Evolutionary conservation across 64 coral and sea anemone species (phyloP), one percentile per base, ranked within the genome.

Genomic region (Montipora efflorescens): DNA sequence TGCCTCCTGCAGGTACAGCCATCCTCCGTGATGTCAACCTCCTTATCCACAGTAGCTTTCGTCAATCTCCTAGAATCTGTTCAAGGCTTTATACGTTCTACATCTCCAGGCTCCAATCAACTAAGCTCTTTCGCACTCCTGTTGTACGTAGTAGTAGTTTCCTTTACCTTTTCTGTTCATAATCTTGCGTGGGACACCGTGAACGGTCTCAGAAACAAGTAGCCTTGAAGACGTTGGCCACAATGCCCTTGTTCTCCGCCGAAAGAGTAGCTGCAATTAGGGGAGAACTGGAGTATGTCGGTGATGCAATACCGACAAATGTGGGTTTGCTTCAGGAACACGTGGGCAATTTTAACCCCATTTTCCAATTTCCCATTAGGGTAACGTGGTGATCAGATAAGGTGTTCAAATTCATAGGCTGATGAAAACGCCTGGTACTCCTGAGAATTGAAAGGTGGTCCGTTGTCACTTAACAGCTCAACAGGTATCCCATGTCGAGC

Each of bases 361-460:
- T 90, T 90, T 57, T 90, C 88, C 7, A 79, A 76, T 15, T 69
- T 78, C 8, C 87, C 88, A 67, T 90, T 90, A 6, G 76, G 58
- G 4, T 90, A 90, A 1, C 57, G 20, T 2, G 76, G 88, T 3
- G 88, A 90, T 45, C 88, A 79, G 0, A 76, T 69, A 1, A 80
- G 44, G 36, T 48, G 57, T 10, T 64, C 75, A 80, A 79, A 79
- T 57, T 90, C 88, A 48, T 67, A 90, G n/a, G 23, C 53, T 67
- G 21, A 2, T 49, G 88, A 58, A 89, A 83, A 83, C 67, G 64
- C 81, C 25, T 62, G 50, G 50, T 61, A 89, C 72, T 89, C 73
- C 18, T 57, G n/a, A 7, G 55, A 77, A 52, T 25, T 58, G 72
- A 75, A 77, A 46, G 64, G 81, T 93, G 57, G 92, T 16, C 75